These are phyloP conservation scores for Chirona hameri DNA, from an alignment of 2,888 invertebrate genomes.

Conservation along the genomic window DNA sequence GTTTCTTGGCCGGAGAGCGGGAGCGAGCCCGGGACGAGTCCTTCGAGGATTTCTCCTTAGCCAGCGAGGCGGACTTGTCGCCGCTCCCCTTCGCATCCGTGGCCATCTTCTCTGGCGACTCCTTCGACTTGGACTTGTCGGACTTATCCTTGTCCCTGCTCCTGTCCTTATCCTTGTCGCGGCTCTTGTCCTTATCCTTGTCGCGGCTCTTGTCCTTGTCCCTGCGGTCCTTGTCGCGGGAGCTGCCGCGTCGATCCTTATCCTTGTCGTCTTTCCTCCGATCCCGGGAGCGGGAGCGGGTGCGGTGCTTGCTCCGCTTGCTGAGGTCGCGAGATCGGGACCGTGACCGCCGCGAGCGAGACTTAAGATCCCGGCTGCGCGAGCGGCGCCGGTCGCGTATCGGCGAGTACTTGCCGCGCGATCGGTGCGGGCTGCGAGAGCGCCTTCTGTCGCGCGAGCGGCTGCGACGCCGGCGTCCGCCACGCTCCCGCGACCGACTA, in stretches of 20 bases:
- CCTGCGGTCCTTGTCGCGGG: neutral
- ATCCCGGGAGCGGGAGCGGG: slow-evolving; percentile 23
- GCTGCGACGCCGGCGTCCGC: slow-evolving; percentile 51
- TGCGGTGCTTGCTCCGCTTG: slow-evolving; percentile 12
- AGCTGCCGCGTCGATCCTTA: slow-evolving; percentile 12
- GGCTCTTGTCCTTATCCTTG: neutral
- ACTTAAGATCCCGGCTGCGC: slow-evolving; percentile 30
- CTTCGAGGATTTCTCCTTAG: neutral
- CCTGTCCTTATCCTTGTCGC: slow-evolving; percentile 28
- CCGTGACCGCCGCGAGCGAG: neutral
- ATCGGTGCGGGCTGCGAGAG: slow-evolving; percentile 12
- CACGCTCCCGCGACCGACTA: slow-evolving; percentile 71
- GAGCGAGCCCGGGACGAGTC: slow-evolving; percentile 38
- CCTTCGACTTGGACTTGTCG: slow-evolving; percentile 5
- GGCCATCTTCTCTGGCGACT: neutral
- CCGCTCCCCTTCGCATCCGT: neutral
- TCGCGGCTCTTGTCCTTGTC: slow-evolving; percentile 7
- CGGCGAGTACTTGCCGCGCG: neutral
- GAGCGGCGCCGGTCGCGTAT: slow-evolving; percentile 23
- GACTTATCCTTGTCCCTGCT: slow-evolving; percentile 9
- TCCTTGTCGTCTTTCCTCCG: slow-evolving; percentile 32
- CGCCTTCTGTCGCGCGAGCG: slow-evolving; percentile 43
- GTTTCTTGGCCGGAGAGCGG: slow-evolving; percentile 42
- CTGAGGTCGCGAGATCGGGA: slow-evolving; percentile 1
- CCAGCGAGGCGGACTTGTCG: neutral